Evolutionary conservation across 1,140 invertebrate species (phyloP), one percentile per base, ranked within the genome.

Genomic region (Nylanderia fulva): DNA sequence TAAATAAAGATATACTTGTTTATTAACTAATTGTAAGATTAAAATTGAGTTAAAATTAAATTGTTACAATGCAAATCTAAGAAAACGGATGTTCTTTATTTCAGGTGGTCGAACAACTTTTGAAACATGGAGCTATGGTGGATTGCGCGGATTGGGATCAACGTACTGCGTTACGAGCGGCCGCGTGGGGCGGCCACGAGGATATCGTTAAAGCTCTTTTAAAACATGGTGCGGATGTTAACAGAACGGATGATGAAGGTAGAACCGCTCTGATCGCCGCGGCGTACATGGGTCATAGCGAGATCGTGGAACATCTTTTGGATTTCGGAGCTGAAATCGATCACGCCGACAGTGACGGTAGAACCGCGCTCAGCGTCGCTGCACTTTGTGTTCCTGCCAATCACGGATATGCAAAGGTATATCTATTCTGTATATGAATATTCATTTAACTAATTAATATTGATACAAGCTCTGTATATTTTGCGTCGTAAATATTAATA

Each of bases 301-400:
- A 99, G 87, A 99, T 99, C 82, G 98, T 99, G 1, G 96, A 97
- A 83, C 96, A 97, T 90, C 95, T 99, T 8, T 94, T 99, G 8
- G 97, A 98, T 88, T 97, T 97, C 84, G 98, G 97, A 1, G 98
- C 98, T 0, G 96, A 98, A 91, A 97, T 98, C 24, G 97, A 98
- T 94, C 97, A 98, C 91, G 96, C 97, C 0, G 98, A 99, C 93
- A 97, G 97, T 75, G 98, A 99, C 93, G 98, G 98, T 75, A 96
- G 98, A 90, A 99, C 98, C 61, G 98, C 97, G n/a, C 95, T 98
- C n/a, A 97, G 96, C 86, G 98, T 98, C 18, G 98, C 98, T 1
- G 98, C 98, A 0, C 95, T 99, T 18, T 99, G 98, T 94, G 98
- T 98, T 11, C 97, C 98, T 8, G 96, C 98, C 56, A 98, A 97